Evolutionary conservation across 2,797 vertebrate species (phyloP).

Genomic region (Sebastes steindachneri): DNA sequence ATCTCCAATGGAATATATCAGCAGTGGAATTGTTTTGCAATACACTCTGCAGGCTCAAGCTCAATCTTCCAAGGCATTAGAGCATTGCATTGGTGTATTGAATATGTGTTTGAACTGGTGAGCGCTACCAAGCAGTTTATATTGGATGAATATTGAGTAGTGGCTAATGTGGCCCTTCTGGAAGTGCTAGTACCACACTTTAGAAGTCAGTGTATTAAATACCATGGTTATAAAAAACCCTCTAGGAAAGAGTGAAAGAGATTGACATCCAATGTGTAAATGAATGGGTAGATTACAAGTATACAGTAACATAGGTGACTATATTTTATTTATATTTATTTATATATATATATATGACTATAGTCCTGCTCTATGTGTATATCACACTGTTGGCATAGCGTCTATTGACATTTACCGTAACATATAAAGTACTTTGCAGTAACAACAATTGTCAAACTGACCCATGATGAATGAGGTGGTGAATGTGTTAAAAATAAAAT

Average conservation of each 20-base stretch:
- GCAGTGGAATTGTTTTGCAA: constrained; percentile 50
- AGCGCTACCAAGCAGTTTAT: constrained; percentile 26
- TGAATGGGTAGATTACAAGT: neutral
- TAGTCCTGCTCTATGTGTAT: neutral
- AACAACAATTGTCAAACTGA: neutral
- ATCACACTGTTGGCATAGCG: neutral
- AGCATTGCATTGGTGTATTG: constrained; percentile 51
- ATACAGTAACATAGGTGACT: neutral
- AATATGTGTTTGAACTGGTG: constrained; percentile 36
- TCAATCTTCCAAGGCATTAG: constrained; percentile 36
- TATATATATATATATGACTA: neutral
- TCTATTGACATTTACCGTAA: neutral
- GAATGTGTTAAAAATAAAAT: neutral
- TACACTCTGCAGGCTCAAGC: constrained; percentile 7
- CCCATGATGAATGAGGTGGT: neutral
- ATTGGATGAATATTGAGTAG: constrained; percentile 40
- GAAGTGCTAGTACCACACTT: constrained; percentile 14
- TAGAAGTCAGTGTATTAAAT: constrained; percentile 15
- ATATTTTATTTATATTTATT: no score
- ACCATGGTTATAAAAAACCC: constrained; percentile 12
- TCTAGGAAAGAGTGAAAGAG: neutral
- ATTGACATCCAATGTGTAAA: neutral
- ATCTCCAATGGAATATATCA: constrained; percentile 49
- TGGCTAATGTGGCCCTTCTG: constrained; percentile 27
- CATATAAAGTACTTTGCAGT: neutral